These are phyloP conservation scores for Odontocolon sp. DNA, from an alignment of 2,888 invertebrate genomes.

Conservation along the genomic window DNA sequence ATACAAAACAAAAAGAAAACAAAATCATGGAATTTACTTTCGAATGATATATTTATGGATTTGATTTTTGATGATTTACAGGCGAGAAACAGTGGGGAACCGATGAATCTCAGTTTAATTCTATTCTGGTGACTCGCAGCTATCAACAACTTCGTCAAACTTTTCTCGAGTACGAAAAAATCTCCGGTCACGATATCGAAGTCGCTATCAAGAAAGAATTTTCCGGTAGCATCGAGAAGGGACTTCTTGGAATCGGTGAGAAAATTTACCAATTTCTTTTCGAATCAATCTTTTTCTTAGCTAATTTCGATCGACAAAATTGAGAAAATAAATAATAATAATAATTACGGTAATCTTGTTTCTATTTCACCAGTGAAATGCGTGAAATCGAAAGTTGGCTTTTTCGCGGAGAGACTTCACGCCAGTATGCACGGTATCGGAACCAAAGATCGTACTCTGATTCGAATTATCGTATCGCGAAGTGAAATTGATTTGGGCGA, in stretches of 20 bases:
- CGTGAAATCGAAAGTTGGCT: slow-evolving; percentile 94
- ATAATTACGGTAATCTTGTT: slow-evolving; percentile 5
- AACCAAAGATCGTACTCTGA: slow-evolving; percentile 95
- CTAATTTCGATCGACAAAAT: neutral
- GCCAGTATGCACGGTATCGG: slow-evolving; percentile 95
- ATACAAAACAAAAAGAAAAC: too few relatives aligned
- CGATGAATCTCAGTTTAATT: slow-evolving; percentile 94
- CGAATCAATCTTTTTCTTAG: neutral
- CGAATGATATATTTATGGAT: neutral
- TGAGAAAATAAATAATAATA: neutral
- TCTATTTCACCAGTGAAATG: slow-evolving; percentile 95
- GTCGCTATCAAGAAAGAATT: slow-evolving; percentile 93
- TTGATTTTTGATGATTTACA: slow-evolving; percentile 50
- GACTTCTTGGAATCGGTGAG: slow-evolving; percentile 93
- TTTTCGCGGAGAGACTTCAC: slow-evolving; percentile 95
- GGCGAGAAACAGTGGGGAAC: slow-evolving; percentile 94
- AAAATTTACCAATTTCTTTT: too few relatives aligned
- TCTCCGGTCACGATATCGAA: slow-evolving; percentile 92
- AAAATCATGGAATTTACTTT: too few relatives aligned
- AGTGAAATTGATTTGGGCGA: slow-evolving; percentile 96
- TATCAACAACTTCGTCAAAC: slow-evolving; percentile 94
- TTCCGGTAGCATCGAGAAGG: slow-evolving; percentile 93
- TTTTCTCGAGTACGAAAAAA: slow-evolving; percentile 91
- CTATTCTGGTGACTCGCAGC: slow-evolving; percentile 92
- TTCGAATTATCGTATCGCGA: slow-evolving; percentile 94